A percentile compares a stretch with the other conserved stretches of the same genome.
phyloP scores from a whole-genome alignment of 2,797 vertebrate genomes.

The Anas georgica region DNA sequence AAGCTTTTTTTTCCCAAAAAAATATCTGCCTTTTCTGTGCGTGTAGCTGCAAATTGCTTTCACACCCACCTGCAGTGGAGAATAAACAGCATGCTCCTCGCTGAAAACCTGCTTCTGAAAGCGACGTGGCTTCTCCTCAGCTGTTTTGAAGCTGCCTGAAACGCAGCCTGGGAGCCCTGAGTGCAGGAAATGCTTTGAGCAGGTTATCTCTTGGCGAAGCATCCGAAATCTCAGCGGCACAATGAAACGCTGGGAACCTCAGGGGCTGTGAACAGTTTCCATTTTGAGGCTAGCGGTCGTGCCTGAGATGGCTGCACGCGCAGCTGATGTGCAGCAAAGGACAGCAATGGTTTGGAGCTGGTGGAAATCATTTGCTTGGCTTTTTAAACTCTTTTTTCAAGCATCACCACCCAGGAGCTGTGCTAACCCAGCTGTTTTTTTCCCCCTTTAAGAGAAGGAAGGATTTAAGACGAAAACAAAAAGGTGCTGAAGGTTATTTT shows the following conservation, averaged over 20 bases:
- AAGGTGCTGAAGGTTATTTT: neutral
- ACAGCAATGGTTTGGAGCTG: neutral
- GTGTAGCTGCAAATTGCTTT: neutral
- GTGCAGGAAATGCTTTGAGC: neutral
- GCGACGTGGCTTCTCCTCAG: neutral
- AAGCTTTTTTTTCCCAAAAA: neutral
- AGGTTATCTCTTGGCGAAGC: neutral
- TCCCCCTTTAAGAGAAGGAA: neutral
- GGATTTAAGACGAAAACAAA: neutral
- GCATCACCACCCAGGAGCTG: neutral
- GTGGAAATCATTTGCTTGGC: neutral
- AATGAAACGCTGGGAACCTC: neutral
- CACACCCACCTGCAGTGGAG: neutral
- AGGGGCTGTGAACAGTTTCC: neutral
- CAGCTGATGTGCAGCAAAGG: neutral
- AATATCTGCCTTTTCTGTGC: neutral
- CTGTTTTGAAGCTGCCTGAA: neutral
- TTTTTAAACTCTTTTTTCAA: neutral
- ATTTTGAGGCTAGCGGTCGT: neutral
- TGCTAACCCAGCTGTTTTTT: neutral
- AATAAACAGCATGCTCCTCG: neutral
- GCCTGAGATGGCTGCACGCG: rapidly evolving
- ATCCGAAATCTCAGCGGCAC: neutral
- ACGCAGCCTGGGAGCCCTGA: neutral
- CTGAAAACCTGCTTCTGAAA: neutral